Conservation (phyloP, 2,888 invertebrate species). For the Tanypteryx hageni region DNA sequence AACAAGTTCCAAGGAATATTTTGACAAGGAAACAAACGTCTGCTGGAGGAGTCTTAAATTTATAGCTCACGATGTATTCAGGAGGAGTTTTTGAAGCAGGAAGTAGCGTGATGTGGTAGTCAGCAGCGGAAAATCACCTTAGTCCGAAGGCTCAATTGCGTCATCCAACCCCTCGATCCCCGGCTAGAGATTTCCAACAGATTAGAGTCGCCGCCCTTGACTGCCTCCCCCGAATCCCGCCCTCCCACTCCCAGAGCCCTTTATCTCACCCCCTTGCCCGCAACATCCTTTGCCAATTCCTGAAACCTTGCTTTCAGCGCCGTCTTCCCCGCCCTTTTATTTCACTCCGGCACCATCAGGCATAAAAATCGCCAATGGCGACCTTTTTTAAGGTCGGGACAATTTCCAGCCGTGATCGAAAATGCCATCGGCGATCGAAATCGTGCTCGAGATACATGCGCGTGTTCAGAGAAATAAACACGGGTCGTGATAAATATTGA, state of each 20-base stretch:
- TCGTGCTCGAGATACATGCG: too few species aligned
- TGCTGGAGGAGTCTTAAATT: too few species aligned
- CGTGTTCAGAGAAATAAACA: too few species aligned
- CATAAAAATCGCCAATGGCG: not conserved
- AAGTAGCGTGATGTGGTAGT: not conserved
- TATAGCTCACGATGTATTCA: too few species aligned
- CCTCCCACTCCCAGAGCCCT: too few species aligned
- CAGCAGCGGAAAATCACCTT: not conserved
- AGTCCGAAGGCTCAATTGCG: conserved; percentile 1
- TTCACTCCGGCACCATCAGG: not conserved
- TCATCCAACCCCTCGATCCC: not conserved
- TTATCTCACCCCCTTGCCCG: not conserved
- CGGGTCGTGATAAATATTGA: too few species aligned
- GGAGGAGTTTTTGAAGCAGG: not conserved
- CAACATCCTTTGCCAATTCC: not conserved
- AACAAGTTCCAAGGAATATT: too few species aligned
- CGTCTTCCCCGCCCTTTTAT: not conserved
- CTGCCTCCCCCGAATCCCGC: not conserved
- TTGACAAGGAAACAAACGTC: too few species aligned
- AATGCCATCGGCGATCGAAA: not conserved
- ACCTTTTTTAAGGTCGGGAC: not conserved
- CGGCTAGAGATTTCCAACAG: not conserved
- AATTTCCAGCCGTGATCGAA: not conserved
- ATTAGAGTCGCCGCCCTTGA: conserved; percentile 3
- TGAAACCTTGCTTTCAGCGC: not conserved